Base-by-base conservation (phyloP, 2,113 vertebrate genomes). In the Pipa parva region DNA sequence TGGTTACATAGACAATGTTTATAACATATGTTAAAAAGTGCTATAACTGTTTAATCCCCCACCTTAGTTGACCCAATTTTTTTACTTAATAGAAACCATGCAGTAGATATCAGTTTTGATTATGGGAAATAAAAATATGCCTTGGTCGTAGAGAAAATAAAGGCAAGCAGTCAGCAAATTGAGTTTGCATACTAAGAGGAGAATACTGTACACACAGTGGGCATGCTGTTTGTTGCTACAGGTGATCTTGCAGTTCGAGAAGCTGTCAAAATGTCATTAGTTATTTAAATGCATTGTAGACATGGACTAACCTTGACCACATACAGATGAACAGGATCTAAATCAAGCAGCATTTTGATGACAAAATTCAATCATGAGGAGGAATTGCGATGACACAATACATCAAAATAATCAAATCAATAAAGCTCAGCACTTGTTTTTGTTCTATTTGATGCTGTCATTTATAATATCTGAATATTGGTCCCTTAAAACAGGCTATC, bases 171-270 rank as follows among this genome's bases (percentile, higher is more conserved):
- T 80, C 71, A 79, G 80, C 80, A 86, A 79, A 83, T 81, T 79
- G 68, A 83, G 83, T 80, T 80, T 84, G 88, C 80, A 84, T 76
- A 84, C 86, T 83, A 79, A 78, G 84, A 78, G 87, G 84, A 83
- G 62, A 88, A 80, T 84, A 79, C 75, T 74, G 80, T 83, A 85
- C 77, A 76, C 84, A 84, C 84, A 89, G 84, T 79, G 79, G 84
- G 83, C 80, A 82, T 75, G 28, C 45, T 60, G 18, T 22, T 36
- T 56, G 7, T 22, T 24, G 21, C 18, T 42, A 8, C 21, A 24
- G 18, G 46, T 49, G 21, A 18, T 22, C 9, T 11, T 49, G 21
- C 46, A 46, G 17, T 20, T 17, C 11, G 18, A 46, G 7, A 49
- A 11, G 8, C 21, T 49, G 46, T 49, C 46, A 49, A 49, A 49